phyloP scores from a whole-genome alignment of 2,888 invertebrate species.

The Bellardia pandia region DNA sequence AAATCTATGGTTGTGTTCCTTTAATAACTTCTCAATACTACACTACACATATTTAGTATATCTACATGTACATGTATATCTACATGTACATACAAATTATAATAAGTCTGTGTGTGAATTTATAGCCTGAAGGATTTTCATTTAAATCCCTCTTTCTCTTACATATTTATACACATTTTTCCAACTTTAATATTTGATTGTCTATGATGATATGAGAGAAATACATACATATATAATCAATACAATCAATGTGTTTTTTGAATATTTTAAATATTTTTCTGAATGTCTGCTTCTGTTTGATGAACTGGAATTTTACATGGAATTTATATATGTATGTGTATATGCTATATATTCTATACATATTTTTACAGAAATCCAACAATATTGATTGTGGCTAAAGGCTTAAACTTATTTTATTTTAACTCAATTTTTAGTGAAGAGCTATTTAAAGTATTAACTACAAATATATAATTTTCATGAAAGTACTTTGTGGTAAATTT shows the following conservation, averaged over 20 bases:
- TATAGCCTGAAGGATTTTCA: conserved; percentile 63
- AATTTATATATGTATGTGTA: not conserved
- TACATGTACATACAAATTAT: not conserved
- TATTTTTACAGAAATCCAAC: not conserved
- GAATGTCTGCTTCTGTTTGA: not conserved
- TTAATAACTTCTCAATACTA: conserved; percentile 51
- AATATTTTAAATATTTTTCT: conserved; percentile 3
- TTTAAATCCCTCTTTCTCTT: conserved; percentile 30
- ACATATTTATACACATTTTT: not conserved
- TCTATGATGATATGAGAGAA: not conserved
- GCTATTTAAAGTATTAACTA: not conserved
- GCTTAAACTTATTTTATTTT: not conserved
- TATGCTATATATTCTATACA: no score
- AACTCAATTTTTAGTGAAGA: not conserved
- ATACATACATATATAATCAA: conserved; percentile 5
- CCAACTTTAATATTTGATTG: not conserved
- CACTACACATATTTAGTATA: not conserved
- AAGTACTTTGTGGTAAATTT: no score
- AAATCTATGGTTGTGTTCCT: conserved; percentile 62
- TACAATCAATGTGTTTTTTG: not conserved
- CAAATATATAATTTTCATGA: no score
- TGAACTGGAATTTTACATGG: not conserved
- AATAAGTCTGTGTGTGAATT: conserved; percentile 55
- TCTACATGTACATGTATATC: not conserved
- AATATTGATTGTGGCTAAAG: not conserved